Evolutionary conservation across 1,140 invertebrate genomes (phyloP).

Genomic region (Uloborus diversus): DNA sequence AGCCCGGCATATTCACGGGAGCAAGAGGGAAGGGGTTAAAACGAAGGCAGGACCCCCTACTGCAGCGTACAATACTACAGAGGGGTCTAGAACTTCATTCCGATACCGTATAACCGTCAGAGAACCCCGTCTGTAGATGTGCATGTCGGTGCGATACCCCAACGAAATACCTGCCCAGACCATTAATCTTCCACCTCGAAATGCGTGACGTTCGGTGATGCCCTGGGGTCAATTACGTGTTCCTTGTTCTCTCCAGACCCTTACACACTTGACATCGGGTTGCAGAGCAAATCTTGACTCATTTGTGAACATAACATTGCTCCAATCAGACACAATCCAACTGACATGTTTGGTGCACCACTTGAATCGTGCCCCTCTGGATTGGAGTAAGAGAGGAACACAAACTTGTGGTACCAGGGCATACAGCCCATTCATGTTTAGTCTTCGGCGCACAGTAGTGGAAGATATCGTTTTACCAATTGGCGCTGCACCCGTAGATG

Average conservation of each 20-base stretch:
- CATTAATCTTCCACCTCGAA: not conserved
- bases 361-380: not conserved
- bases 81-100: not conserved
- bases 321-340: no score
- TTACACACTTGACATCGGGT: no score
- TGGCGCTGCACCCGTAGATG: not conserved
- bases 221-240: no score
- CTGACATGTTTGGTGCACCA: no score
- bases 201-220: not conserved
- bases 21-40: no score
- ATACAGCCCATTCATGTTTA: not conserved
- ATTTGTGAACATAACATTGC: not conserved
- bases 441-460: not conserved
- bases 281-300: not conserved
- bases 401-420: not conserved
- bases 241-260: no score
- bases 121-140: slow-evolving; percentile 1
- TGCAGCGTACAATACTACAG: not conserved
- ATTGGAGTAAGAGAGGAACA: not conserved
- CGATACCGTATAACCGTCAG: not conserved
- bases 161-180: slow-evolving; percentile 2
- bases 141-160: not conserved
- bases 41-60: no score
- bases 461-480: not conserved
- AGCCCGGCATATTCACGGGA: no score